A percentile compares a stretch with the other conserved stretches of the same genome.
These are phyloP conservation scores for Conomelus anceps DNA, from an alignment of 2,888 invertebrate genomes.

Conservation along the genomic window DNA sequence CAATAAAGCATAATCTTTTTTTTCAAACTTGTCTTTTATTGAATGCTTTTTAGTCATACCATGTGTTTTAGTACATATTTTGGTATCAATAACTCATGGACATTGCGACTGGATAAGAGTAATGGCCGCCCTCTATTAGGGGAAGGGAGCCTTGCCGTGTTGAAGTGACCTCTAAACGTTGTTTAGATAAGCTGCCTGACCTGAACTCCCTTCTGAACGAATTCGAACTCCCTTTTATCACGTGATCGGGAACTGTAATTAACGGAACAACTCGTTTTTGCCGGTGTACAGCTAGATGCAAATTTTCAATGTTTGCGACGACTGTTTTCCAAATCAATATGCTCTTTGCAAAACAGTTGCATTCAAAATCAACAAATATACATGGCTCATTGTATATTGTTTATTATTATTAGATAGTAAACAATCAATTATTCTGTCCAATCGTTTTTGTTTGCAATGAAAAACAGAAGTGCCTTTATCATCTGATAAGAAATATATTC, in stretches of 20 bases:
- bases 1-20: no score
- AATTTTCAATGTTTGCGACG: not conserved
- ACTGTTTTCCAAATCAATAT: not conserved
- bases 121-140: no score
- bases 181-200: not conserved
- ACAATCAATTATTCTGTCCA: no score
- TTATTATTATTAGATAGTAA: not conserved
- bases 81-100: not conserved
- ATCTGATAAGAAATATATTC: no score
- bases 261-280: not conserved
- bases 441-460: not conserved
- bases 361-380: not conserved
- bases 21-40: not conserved
- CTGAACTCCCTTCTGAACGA: not conserved
- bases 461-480: no score
- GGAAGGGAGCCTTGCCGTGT: not conserved
- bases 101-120: not conserved
- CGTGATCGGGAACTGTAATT: not conserved
- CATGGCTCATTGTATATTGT: not conserved
- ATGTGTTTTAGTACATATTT: not conserved
- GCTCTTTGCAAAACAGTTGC: not conserved
- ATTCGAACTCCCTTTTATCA: not conserved
- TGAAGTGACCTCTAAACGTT: not conserved
- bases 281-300: not conserved
- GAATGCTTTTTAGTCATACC: not conserved